Evolutionary conservation across 2,888 invertebrate genomes (phyloP), one percentile per base, ranked within the genome.

Genomic region (Apamea crenata): DNA sequence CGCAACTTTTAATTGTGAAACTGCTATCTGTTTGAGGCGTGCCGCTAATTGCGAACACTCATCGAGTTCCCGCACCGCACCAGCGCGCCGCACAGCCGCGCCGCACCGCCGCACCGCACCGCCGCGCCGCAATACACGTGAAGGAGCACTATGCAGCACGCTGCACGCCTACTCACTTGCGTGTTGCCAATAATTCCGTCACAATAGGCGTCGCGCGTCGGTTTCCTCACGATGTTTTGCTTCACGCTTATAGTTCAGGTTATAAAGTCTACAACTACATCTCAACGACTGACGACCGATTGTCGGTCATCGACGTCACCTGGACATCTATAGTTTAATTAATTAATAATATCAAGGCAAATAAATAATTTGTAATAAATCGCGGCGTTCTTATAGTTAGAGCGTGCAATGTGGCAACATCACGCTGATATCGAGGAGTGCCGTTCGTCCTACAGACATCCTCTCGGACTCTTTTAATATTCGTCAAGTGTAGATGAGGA

Each of bases 1-100:
- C 87, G 70, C 80, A 85, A 91, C 88, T 92, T 92, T 91, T 92
- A 91, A 92, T 92, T 91, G 90, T 92, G 90, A 87, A 90, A 89
- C 89, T 87, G 89, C 83, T 88, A 84, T 81, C 83, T 87, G 87
- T 80, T 83, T 74, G 67, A 84, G 77, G 83, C 85, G 76, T 82
- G 82, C 72, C 87, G 89, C 88, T 91, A 90, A 92, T 90, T 91
- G 91, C 89, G 84, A 89, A 85, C 91, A 87, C 89, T 83, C 72
- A 32, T 44, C 65, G 68, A 56, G 50, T 53, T 50, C 14, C 29
- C 21, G 29, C 68, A 21, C 29, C 68, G 29, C 29, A 7, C 12
- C 21, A 47, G 29, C n/a, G 25, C 40, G 3, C 32, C 36, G 3
- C 16, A 29, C 32, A 29, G 3, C 47, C 44, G 50, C 25, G 12